A percentile compares a stretch with the other conserved stretches of the same genome.
These are phyloP conservation scores for Leptobrachium leishanense DNA, from an alignment of 2,113 vertebrate species.

Conservation along the genomic window DNA sequence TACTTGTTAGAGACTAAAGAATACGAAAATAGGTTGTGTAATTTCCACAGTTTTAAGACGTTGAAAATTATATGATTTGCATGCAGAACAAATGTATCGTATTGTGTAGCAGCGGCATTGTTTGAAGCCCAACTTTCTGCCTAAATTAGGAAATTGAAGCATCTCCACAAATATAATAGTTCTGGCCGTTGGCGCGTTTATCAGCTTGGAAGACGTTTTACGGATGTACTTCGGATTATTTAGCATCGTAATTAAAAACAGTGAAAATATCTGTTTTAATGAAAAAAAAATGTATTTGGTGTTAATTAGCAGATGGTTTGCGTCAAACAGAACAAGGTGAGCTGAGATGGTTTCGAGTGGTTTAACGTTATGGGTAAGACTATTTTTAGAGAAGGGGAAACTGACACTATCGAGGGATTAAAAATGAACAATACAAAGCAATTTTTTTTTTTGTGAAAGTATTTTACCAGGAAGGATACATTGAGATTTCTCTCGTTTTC, in stretches of 20 bases:
- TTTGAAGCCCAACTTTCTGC: conserved; percentile 42
- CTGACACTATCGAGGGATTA: too few relatives aligned
- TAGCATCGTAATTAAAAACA: conserved; percentile 4
- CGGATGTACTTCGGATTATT: background rate
- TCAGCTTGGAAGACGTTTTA: background rate
- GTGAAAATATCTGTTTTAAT: too few relatives aligned
- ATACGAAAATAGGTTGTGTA: conserved; percentile 64
- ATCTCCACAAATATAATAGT: conserved; percentile 10
- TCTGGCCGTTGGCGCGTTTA: background rate
- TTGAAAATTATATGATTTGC: conserved; percentile 62
- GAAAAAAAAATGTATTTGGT: too few relatives aligned
- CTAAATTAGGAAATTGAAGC: conserved; percentile 51
- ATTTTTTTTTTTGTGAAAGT: too few relatives aligned
- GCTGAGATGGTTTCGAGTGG: too few relatives aligned
- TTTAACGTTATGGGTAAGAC: too few relatives aligned
- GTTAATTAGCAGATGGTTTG: too few relatives aligned
- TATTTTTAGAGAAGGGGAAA: too few relatives aligned
- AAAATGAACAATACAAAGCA: too few relatives aligned
- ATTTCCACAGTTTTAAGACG: conserved; percentile 61
- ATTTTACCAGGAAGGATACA: too few relatives aligned
- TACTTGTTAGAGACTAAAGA: conserved; percentile 68
- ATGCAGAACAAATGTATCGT: conserved; percentile 51
- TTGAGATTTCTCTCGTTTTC: too few relatives aligned
- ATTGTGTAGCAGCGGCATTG: conserved; percentile 37
- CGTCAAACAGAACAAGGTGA: too few relatives aligned